Base-by-base conservation (phyloP, 1,140 invertebrate species). In the Dendrolimus kikuchii region DNA sequence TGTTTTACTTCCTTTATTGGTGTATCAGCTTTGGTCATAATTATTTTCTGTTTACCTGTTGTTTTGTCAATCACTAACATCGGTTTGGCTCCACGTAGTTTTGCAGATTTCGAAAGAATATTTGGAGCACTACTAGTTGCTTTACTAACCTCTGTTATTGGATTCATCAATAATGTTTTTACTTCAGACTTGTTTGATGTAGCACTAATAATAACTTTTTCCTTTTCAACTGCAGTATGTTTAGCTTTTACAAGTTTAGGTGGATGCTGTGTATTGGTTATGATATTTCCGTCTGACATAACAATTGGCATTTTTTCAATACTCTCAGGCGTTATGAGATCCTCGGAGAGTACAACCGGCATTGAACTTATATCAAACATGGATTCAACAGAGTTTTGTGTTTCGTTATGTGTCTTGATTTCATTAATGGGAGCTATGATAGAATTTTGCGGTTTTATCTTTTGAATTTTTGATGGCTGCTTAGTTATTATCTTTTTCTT, bases 361-460 rank as follows among this genome's bases (percentile, higher is more conserved):
- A 93, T 93, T 10, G 91, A 92, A 74, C 92, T 91, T 37, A 93
- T 93, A 66, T 93, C 92, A 52, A 93, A 89, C 23, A 92, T 87
- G 63, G 90, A 83, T n/a, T 92, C 91, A 48, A 90, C 89, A 2
- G 86, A 48, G 7, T 52, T 55, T 39, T 60, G 40, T 5, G 56
- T 39, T 10, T 68, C 64, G 40, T 68, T 68, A 4, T 51, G 47
- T 37, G 47, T 57, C 65, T 80, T 86, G 23, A 48, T 56, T 56
- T 74, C 74, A 60, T 53, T 66, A 8, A 70, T 49, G 6, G 66
- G 47, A 40, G 60, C 38, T 3, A 74, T 49, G 38, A 78, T 51
- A 38, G 78, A 69, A 46, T 64, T 69, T 38, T 74, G 59, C 0
- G 77, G 65, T 56, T 79, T 81, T 5, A 76, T 69, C 70, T 82